These are phyloP conservation scores for Phenganax marumi DNA, from an alignment of 92 coral and sea anemone genomes.

Conservation along the genomic window DNA sequence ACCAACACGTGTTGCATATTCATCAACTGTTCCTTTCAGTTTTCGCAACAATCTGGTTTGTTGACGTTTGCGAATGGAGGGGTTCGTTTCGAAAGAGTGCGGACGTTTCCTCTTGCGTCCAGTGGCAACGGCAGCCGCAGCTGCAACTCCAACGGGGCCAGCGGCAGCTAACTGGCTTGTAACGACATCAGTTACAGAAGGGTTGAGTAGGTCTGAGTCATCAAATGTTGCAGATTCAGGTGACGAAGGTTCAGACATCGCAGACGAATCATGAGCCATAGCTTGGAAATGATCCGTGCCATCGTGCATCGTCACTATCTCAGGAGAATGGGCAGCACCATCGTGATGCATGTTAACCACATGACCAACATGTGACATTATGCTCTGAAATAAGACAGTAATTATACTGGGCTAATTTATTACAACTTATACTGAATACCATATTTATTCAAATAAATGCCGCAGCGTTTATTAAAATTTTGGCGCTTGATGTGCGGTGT, in stretches of 20 bases:
- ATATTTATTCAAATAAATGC: too few relatives aligned
- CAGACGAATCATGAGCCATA: constrained; percentile 36
- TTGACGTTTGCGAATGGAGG: constrained; percentile 97
- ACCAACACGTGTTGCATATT: constrained; percentile 98
- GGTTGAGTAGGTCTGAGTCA: constrained; percentile 79
- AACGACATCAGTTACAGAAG: constrained; percentile 83
- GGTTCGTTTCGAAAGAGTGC: constrained; percentile 95
- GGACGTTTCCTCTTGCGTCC: constrained; percentile 97
- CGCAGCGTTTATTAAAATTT: too few relatives aligned
- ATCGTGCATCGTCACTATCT: constrained; percentile 40
- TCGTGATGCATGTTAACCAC: constrained; percentile 44
- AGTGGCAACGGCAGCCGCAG: constrained; percentile 99
- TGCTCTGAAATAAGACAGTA: constrained; percentile 4
- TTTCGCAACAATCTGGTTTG: constrained; percentile 94
- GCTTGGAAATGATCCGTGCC: constrained; percentile 33
- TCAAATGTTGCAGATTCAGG: constrained; percentile 96
- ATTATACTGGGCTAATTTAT: not conserved
- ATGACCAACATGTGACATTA: constrained; percentile 42
- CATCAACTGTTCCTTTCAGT: constrained; percentile 90
- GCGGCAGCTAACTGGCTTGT: constrained; percentile 98
- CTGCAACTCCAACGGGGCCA: constrained; percentile 97
- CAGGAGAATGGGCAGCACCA: constrained; percentile 35
- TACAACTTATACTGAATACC: not conserved
- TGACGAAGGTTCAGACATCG: constrained; percentile 80
- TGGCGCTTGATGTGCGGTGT: too few relatives aligned